A percentile compares a stretch with the other conserved stretches of the same genome.
phyloP scores from a whole-genome alignment of 2,888 invertebrate genomes.

The Tachina grossa region DNA sequence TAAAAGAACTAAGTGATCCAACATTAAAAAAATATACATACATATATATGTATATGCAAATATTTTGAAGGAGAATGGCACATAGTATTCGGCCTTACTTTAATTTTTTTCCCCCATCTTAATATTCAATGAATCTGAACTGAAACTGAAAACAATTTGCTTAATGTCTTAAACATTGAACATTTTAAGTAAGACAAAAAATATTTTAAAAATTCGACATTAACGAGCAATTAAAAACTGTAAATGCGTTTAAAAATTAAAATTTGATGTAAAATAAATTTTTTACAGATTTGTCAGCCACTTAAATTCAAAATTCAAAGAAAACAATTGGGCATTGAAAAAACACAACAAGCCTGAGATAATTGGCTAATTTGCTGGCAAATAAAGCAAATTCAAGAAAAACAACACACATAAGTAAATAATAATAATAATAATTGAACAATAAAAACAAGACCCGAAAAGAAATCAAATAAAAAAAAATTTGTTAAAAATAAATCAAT shows the following conservation, averaged over 20 bases:
- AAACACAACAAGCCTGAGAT: neutral
- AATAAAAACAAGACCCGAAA: neutral
- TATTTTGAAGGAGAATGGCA: no score
- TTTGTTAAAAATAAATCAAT: constrained; percentile 1
- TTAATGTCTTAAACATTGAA: no score
- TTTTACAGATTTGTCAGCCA: constrained; percentile 51
- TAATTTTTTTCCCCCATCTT: no score
- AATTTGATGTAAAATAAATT: constrained; percentile 13
- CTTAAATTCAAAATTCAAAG: neutral
- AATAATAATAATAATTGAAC: constrained; percentile 3
- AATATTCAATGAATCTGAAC: no score
- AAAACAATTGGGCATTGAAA: neutral
- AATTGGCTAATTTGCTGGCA: constrained; percentile 11
- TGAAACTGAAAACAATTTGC: no score
- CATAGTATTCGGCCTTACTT: no score
- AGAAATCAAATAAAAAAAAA: neutral
- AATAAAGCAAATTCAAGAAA: constrained; percentile 38
- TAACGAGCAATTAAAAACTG: constrained; percentile 36
- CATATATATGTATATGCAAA: no score
- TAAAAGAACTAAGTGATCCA: no score
- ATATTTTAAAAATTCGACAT: neutral
- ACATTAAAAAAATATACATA: no score
- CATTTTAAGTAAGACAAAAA: no score
- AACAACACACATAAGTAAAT: constrained; percentile 33
- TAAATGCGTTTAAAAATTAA: constrained; percentile 1